These are phyloP conservation scores for Sebastes aleutianus DNA, from an alignment of 2,797 vertebrate species.

Conservation along the genomic window DNA sequence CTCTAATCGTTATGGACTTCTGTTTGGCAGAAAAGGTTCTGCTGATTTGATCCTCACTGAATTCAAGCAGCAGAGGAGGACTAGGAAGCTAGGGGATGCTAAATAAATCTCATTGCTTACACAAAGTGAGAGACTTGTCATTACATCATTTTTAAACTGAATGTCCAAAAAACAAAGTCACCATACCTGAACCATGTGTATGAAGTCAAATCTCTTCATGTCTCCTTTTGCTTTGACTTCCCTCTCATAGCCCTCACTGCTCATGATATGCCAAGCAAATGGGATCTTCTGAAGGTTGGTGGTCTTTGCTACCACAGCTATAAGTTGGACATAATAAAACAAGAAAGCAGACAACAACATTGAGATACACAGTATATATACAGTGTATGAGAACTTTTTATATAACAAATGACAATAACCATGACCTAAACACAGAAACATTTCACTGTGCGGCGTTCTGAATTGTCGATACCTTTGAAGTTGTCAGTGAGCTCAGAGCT, in stretches of 20 bases:
- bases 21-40: not conserved
- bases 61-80: not conserved
- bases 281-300: too few species aligned
- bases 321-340: too few species aligned
- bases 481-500: conserved; percentile 58
- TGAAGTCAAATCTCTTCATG: conserved; percentile 87
- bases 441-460: not conserved
- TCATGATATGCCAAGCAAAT: conserved; percentile 82
- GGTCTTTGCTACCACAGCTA: too few species aligned
- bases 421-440: not conserved
- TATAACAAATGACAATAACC: not conserved
- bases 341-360: not conserved
- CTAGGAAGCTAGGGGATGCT: too few species aligned
- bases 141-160: too few species aligned
- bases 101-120: too few species aligned
- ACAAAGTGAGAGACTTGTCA: too few species aligned
- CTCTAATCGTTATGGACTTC: not conserved
- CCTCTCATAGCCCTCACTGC: conserved; percentile 79
- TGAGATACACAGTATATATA: not conserved
- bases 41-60: not conserved
- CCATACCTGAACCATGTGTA: conserved; percentile 82
- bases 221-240: conserved; percentile 75
- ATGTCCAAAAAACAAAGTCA: too few species aligned
- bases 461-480: conserved; percentile 65
- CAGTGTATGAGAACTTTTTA: not conserved